Evolutionary conservation across 2,113 vertebrate species (phyloP).

Genomic region (sheep (Ovis aries)): ARS-UI_Ramb_v3.0 NC_056071.1:23434001-23434500

Average conservation of each 20-base stretch:
- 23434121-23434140: background rate
- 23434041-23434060: background rate
- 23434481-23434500: background rate
- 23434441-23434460: rapidly evolving
- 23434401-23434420: background rate
- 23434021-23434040: background rate
- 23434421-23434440: background rate
- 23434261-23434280: background rate
- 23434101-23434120: background rate
- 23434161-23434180: background rate
- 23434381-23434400: background rate
- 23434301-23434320: background rate
- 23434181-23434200: background rate
- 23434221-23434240: background rate
- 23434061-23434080: too few species aligned
- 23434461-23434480: background rate
- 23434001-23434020: background rate
- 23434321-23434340: background rate
- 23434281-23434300: background rate
- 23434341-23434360: background rate
- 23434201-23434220: background rate
- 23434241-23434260: background rate
- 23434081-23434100: background rate
- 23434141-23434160: background rate
- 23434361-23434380: background rate